Percentiles rank a stretch among this genome's conserved stretches.
Evolutionary conservation across 1,140 invertebrate genomes (phyloP).

Genomic region (Drosophila murphyi): DNA sequence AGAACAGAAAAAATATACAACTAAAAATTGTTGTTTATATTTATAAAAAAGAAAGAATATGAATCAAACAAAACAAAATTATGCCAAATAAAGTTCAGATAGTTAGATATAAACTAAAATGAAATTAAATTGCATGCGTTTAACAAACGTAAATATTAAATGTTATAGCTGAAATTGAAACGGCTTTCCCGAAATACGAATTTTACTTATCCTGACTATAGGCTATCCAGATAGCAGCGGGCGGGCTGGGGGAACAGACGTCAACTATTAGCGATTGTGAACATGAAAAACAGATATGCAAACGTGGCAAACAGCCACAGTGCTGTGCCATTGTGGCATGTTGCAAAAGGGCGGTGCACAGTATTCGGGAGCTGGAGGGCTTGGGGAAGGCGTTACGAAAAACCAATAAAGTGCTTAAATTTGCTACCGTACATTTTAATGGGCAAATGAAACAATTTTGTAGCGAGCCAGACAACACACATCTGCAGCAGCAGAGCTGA

Average conservation of each 20-base stretch:
- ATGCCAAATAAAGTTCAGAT: not conserved
- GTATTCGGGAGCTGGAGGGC: not conserved
- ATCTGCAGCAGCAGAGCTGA: constrained; percentile 13
- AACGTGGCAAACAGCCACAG: constrained; percentile 75
- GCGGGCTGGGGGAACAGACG: constrained; percentile 22
- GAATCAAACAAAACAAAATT: too few relatives aligned
- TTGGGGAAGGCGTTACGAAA: constrained; percentile 20
- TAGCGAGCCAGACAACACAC: constrained; percentile 20
- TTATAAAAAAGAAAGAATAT: too few relatives aligned
- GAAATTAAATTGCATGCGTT: not conserved
- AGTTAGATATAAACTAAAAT: constrained; percentile 1
- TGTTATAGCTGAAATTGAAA: not conserved
- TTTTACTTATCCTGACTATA: not conserved
- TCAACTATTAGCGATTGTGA: constrained; percentile 72
- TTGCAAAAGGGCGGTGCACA: not conserved
- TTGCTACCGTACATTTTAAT: constrained; percentile 77
- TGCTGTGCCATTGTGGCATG: constrained; percentile 15
- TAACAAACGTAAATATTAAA: not conserved
- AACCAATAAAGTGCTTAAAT: constrained; percentile 79
- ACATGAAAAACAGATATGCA: constrained; percentile 79
- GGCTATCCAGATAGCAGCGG: constrained; percentile 8
- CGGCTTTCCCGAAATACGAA: not conserved
- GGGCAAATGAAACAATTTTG: constrained; percentile 78
- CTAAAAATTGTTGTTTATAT: too few relatives aligned
- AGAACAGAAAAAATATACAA: too few relatives aligned